phyloP scores from a whole-genome alignment of 2,888 invertebrate species.

The Drosophila buzzatii region DNA sequence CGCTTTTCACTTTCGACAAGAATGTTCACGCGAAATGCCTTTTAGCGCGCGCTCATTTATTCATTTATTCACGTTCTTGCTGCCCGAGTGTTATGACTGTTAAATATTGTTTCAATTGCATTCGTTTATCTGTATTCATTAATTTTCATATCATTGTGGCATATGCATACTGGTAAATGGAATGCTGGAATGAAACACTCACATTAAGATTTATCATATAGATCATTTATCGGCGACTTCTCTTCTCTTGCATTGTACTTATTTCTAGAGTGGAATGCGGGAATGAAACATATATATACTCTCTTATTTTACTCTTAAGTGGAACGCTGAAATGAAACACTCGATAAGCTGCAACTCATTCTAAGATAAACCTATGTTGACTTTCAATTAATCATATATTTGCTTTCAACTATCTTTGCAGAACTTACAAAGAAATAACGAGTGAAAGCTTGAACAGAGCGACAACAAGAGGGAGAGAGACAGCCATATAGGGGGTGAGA shows the following conservation, averaged over 20 bases:
- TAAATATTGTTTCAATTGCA: conserved; percentile 15
- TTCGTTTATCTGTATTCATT: conserved; percentile 3
- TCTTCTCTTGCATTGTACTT: too few relatives aligned
- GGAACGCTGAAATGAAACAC: not conserved
- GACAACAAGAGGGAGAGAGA: not conserved
- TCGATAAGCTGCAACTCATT: not conserved
- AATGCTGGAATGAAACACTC: conserved; percentile 10
- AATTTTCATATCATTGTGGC: not conserved
- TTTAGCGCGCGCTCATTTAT: conserved; percentile 12
- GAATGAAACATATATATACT: not conserved
- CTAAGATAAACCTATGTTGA: not conserved
- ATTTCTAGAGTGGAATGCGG: not conserved
- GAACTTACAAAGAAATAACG: conserved; percentile 16
- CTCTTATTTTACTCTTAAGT: not conserved
- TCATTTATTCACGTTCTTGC: conserved; percentile 10
- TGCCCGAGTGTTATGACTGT: not conserved
- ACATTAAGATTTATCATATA: not conserved
- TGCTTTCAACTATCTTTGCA: conserved; percentile 22
- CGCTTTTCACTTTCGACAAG: conserved; percentile 31
- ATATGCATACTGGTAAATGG: conserved; percentile 9
- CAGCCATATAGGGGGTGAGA: not conserved
- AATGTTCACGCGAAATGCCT: conserved; percentile 13
- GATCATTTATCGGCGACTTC: not conserved
- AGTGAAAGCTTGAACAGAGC: conserved; percentile 2
- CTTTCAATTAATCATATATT: not conserved